Evolutionary conservation across 1,140 invertebrate genomes (phyloP), one percentile per base, ranked within the genome.

Genomic region (Leptopilina clavipes): DNA sequence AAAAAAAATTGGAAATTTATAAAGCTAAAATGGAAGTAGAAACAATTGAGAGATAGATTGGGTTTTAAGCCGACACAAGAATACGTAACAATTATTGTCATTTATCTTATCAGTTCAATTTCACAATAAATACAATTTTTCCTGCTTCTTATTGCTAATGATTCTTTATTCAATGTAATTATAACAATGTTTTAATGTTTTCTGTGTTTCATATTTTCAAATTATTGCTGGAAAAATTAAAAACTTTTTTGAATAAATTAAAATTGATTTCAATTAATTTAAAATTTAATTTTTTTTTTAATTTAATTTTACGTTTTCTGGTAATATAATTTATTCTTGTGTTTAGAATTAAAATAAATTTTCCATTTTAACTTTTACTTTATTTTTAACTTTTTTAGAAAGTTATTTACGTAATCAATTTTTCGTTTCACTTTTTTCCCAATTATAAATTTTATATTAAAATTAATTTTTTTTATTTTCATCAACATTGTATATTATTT

Each of bases 1-100:
- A 17, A 54, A 54, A 17, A 18, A 54, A 18, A 5, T 17, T 25
- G 1, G 22, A 65, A 25, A 12, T 25, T 31, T 65, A 14, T 12
- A 31, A 25, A 25, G 0, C 22, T 31, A 25, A 25, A 25, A 59
- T 12, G 11, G 11, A 22, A 65, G 31, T 25, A 65, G 22, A 65
- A 80, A 43, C n/a, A 48, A 75, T 25, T 74, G 48, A 65, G 31
- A 59, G 19, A 12, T 31, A 31, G 48, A 14, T 54, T 48, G 19
- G 43, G 17, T 25, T 70, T 14, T 18, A 73, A 72, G 11, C 19
- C n/a, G 8, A 18, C 44, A 22, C 11, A 17, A 40, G 37, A 40
- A 25, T 14, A 44, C 44, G 18, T 52, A 18, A 22, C 44, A n/a
- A 65, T 31, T 65, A 65, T 31, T 65, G 59, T 14, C 14, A 65